A percentile compares a stretch with the other conserved stretches of the same genome.
phyloP scores from a whole-genome alignment of 2,113 vertebrate species.

The Scartelaos histophorus region DNA sequence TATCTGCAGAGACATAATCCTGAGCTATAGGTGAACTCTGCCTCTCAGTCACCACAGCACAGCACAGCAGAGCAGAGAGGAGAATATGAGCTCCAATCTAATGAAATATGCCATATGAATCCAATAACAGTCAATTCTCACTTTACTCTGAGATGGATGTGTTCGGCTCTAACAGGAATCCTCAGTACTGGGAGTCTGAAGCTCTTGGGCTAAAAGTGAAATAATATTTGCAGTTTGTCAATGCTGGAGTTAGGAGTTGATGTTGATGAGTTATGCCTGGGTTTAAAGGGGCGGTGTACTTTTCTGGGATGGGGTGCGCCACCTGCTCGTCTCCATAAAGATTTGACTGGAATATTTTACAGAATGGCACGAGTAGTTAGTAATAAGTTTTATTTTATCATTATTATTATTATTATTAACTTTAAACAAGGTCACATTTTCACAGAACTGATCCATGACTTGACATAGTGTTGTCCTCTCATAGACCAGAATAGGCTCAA shows the following conservation, averaged over 20 bases:
- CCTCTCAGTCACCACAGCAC: not conserved
- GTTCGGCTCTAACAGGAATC: not conserved
- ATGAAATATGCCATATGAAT: constrained; percentile 18
- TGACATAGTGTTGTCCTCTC: too few species aligned
- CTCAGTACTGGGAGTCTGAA: constrained; percentile 20
- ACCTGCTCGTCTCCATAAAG: too few species aligned
- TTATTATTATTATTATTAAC: too few species aligned
- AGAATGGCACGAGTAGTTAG: too few species aligned
- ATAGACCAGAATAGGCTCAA: too few species aligned
- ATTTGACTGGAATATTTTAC: too few species aligned
- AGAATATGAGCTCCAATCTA: not conserved
- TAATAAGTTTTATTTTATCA: too few species aligned
- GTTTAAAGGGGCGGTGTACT: not conserved
- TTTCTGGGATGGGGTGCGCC: too few species aligned
- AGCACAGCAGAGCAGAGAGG: not conserved
- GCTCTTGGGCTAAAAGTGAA: constrained; percentile 34
- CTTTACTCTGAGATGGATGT: constrained; percentile 1
- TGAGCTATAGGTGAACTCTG: not conserved
- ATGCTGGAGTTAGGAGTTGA: not conserved
- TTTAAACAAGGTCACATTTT: too few species aligned
- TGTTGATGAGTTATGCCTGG: not conserved
- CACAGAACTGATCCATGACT: too few species aligned
- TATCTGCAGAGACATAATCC: constrained; percentile 32
- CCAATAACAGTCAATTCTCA: not conserved
- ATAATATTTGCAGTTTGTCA: constrained; percentile 25